Conservation (phyloP, 2,113 vertebrate genomes). For the Protobothrops flavoviridis region DNA sequence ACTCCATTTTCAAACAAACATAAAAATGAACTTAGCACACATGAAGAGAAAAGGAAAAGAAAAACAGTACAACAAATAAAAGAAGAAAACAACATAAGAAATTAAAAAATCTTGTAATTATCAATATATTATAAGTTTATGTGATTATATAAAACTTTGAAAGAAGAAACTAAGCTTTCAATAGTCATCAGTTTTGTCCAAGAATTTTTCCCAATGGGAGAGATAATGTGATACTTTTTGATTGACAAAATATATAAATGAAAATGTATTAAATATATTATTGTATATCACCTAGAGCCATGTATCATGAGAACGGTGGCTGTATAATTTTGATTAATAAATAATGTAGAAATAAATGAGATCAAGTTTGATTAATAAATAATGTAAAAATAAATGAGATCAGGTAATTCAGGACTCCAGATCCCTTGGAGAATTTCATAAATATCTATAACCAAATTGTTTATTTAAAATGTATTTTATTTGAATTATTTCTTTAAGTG, state of each 20-base stretch:
- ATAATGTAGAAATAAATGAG: not conserved
- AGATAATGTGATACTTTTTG: not conserved
- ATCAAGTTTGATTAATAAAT: not conserved
- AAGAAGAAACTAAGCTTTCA: not conserved
- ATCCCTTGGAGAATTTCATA: not conserved
- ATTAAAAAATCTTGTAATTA: not conserved
- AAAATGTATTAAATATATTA: not conserved
- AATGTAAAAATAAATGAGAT: not conserved
- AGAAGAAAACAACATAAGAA: not conserved
- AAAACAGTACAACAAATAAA: not conserved
- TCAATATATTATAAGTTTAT: not conserved
- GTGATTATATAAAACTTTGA: not conserved
- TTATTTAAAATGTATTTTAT: not conserved
- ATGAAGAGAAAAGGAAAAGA: not conserved
- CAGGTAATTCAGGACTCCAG: not conserved
- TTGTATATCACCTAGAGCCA: not conserved
- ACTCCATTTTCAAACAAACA: not conserved
- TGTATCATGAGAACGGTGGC: not conserved
- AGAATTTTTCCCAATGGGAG: not conserved
- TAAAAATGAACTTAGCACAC: not conserved
- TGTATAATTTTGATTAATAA: not conserved
- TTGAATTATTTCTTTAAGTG: not conserved
- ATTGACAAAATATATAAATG: not conserved
- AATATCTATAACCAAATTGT: not conserved
- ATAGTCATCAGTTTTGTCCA: not conserved